Conservation (phyloP, 1,140 invertebrate species). For the Samia ricini region DNA sequence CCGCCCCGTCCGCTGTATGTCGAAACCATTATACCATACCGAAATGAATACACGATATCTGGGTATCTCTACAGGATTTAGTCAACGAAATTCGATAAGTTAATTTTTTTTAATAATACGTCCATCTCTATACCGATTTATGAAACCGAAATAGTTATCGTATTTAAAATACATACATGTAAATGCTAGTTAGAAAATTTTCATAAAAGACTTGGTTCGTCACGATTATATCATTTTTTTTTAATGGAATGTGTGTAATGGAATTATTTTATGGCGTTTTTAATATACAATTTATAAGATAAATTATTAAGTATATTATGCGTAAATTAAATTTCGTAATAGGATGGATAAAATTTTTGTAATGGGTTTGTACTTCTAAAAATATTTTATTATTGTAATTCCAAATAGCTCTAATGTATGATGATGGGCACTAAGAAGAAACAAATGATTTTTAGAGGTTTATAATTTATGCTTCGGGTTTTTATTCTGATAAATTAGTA, state of each 20-base stretch:
- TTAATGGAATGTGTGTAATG: conserved; percentile 40
- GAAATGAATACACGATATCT: conserved; percentile 18
- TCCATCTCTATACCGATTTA: conserved; percentile 30
- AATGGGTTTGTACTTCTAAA: conserved; percentile 20
- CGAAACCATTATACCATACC: conserved; percentile 19
- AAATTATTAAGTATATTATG: conserved; percentile 25
- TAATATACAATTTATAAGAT: conserved; percentile 31
- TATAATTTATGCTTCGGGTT: conserved; percentile 33
- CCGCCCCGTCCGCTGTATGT: too few relatives aligned
- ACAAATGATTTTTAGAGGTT: conserved; percentile 2
- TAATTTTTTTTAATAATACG: conserved; percentile 25
- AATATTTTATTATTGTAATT: conserved; percentile 1
- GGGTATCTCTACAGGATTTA: conserved; percentile 30
- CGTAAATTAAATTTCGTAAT: conserved; percentile 9
- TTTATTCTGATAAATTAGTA: conserved; percentile 47
- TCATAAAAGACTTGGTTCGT: conserved; percentile 46
- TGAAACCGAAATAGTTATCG: conserved; percentile 26
- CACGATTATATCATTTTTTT: conserved; percentile 27
- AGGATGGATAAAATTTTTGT: neutral
- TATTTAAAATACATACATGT: conserved; percentile 37
- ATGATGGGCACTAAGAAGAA: conserved; percentile 9
- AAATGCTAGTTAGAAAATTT: conserved; percentile 57
- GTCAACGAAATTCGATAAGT: conserved; percentile 19
- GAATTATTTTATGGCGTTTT: conserved; percentile 66
- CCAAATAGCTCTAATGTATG: conserved; percentile 9